Evolutionary conservation across 2,113 vertebrate species (phyloP), one percentile per base, ranked within the genome.

Genomic region (Propithecus coquereli): DNA sequence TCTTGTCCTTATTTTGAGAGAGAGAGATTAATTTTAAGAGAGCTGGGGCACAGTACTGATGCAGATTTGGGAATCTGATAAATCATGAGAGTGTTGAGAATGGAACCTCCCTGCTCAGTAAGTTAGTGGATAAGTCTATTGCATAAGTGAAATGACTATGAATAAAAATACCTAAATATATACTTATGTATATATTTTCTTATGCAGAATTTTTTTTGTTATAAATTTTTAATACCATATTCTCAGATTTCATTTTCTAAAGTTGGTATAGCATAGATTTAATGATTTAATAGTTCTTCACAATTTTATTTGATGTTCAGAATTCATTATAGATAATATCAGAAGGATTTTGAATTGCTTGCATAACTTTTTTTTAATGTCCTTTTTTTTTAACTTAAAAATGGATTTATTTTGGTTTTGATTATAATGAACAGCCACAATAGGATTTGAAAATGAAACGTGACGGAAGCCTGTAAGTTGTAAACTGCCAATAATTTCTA

Each of bases 391-490:
- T 87, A 88, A 77, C 45, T 91, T 90, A 82, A 93, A 95, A 94
- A 84, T 74, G 97, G 97, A 94, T 98, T 90, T 93, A 18, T 95
- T 98, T 98, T 91, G 92, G 57, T 84, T 98, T 98, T 97, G 97
- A 97, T 98, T 96, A 93, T 96, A 97, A 94, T 97, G 96, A 98
- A 97, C 52, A 96, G 93, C 95, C 96, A 97, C 96, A 96, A 88
- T 96, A 97, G 95, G 97, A 94, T 98, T 97, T 98, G 96, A 97
- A 97, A 97, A 97, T 98, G 98, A 98, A 98, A 98, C 96, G 94
- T 88, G 97, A 95, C 0, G 1, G 97, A 98, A 98, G 89, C 96
- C 96, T 97, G 98, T 96, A 98, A 97, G 95, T 94, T 94, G 91
- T 96, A 97, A 98, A 98, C 98, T 98, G 96, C 93, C 98, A 96